Evolutionary conservation across 2,888 invertebrate species (phyloP).

Genomic region (Trichacis sp.): DNA sequence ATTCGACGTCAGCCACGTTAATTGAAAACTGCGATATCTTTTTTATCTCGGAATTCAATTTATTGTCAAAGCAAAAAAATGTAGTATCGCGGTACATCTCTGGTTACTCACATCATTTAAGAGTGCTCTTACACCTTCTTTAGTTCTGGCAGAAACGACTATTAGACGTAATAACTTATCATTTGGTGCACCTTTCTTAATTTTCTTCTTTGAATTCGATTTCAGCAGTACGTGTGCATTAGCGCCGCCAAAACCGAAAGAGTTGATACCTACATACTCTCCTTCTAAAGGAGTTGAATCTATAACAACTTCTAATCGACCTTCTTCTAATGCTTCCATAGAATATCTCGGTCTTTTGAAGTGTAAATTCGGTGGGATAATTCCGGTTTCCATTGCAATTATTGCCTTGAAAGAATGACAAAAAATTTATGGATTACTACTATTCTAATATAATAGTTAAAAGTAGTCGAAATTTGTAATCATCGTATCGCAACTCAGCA

Average conservation of each 20-base stretch:
- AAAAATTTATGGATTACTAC: no score
- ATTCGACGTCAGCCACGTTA: no score
- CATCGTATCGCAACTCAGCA: no score
- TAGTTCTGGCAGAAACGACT: slow-evolving; percentile 83
- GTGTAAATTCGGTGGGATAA: slow-evolving; percentile 89
- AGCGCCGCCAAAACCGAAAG: slow-evolving; percentile 94
- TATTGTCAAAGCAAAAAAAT: no score
- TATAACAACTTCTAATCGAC: slow-evolving; percentile 79
- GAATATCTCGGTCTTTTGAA: slow-evolving; percentile 75
- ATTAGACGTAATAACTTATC: slow-evolving; percentile 81
- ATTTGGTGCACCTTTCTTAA: slow-evolving; percentile 74
- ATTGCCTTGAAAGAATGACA: no score
- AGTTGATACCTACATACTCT: slow-evolving; percentile 84
- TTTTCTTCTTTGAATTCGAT: slow-evolving; percentile 74
- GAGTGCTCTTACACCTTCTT: slow-evolving; percentile 78
- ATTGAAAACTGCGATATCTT: no score
- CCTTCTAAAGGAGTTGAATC: slow-evolving; percentile 79
- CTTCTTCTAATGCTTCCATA: slow-evolving; percentile 74
- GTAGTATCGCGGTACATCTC: no score
- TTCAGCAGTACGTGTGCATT: slow-evolving; percentile 81
- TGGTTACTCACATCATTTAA: slow-evolving; percentile 72
- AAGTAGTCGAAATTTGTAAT: no score
- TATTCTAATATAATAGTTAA: no score
- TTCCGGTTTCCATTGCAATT: slow-evolving; percentile 83
- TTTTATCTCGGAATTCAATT: no score